Percentiles rank a stretch among this genome's conserved stretches.
These are phyloP conservation scores for Cirrhinus molitorella DNA, from an alignment of 2,797 vertebrate genomes.

Conservation along the genomic window DNA sequence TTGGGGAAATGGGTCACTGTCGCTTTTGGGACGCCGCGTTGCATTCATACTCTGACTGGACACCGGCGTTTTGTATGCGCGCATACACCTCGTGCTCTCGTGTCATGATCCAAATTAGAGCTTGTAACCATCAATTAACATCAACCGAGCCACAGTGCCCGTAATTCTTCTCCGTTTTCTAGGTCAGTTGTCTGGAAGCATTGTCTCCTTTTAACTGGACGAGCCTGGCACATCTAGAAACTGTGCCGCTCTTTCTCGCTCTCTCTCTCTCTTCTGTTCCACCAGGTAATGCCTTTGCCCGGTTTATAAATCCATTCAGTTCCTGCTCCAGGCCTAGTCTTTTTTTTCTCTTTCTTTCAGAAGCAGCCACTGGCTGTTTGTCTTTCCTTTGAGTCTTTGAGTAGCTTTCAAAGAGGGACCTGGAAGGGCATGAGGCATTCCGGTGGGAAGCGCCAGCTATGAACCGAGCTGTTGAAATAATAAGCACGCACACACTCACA, in stretches of 20 bases:
- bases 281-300: constrained; percentile 18
- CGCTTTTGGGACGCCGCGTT: background rate
- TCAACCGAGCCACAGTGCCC: background rate
- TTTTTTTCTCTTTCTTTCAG: constrained; percentile 38
- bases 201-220: constrained; percentile 25
- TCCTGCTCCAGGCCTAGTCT: constrained; percentile 20
- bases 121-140: constrained; percentile 61
- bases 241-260: background rate
- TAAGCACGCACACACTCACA: constrained; percentile 18
- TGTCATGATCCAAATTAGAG: constrained; percentile 56
- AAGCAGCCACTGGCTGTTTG: constrained; percentile 55
- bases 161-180: constrained; percentile 34
- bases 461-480: constrained; percentile 59
- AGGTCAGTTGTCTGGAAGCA: constrained; percentile 55
- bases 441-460: constrained; percentile 67
- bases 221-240: constrained; percentile 38
- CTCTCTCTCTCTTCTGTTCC: constrained; percentile 25
- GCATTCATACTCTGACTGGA: background rate
- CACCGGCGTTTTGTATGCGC: constrained; percentile 9
- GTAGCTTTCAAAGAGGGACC: constrained; percentile 73
- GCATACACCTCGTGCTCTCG: background rate
- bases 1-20: constrained; percentile 39
- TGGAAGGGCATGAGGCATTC: constrained; percentile 70
- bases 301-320: constrained; percentile 23
- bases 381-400: constrained; percentile 73